A percentile compares a stretch with the other conserved stretches of the same genome.
Conservation (phyloP, 2,113 vertebrate species). For the Pangasianodon gigas region DNA sequence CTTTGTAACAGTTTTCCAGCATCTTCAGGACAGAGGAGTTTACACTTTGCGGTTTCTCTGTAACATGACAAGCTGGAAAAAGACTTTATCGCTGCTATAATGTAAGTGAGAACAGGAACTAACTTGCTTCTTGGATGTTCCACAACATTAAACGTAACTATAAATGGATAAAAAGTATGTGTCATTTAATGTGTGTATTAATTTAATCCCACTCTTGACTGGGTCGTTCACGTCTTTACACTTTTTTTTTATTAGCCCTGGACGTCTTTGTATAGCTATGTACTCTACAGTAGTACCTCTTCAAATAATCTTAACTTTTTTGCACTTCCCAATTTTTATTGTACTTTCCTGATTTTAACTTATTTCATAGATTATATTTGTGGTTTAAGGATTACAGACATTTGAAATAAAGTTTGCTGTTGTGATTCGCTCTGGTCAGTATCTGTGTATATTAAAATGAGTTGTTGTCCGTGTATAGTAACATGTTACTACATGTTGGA, state of each 20-base stretch:
- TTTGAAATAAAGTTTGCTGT: background rate
- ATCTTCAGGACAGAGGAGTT: too few species aligned
- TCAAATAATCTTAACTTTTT: too few species aligned
- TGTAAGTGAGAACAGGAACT: background rate
- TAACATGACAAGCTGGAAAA: background rate
- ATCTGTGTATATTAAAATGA: background rate
- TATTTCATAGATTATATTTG: background rate
- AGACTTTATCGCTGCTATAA: background rate
- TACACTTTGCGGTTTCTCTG: too few species aligned
- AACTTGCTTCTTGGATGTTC: background rate
- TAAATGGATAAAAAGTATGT: background rate
- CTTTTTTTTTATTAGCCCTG: too few species aligned
- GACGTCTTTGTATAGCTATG: too few species aligned
- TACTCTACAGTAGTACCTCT: too few species aligned
- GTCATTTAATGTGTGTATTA: too few species aligned
- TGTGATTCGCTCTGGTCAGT: background rate
- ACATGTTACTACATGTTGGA: conserved; percentile 1
- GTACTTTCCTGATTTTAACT: too few species aligned
- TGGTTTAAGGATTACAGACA: background rate
- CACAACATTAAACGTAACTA: background rate
- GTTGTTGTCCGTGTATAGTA: background rate
- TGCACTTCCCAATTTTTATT: too few species aligned
- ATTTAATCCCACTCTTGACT: too few species aligned
- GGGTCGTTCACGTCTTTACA: too few species aligned
- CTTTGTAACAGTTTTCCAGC: background rate